A percentile compares a stretch with the other conserved stretches of the same genome.
phyloP scores from a whole-genome alignment of 1,140 invertebrate species.

The Brevipalpus yothersi region DNA sequence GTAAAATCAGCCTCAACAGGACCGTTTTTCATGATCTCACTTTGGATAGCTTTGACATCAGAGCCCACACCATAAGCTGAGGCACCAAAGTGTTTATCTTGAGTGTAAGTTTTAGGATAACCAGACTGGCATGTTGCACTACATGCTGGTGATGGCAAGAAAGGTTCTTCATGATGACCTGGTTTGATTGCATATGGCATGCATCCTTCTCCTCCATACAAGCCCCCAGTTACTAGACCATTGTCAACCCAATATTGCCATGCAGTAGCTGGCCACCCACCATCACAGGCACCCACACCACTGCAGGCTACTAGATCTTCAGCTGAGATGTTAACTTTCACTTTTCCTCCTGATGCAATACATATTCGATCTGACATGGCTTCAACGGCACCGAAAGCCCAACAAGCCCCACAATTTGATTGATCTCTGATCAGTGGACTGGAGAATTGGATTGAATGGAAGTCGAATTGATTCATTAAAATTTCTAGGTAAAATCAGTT shows the following conservation, averaged over 20 bases:
- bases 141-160: constrained; percentile 37
- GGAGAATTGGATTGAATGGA: constrained; percentile 52
- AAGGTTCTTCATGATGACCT: constrained; percentile 67
- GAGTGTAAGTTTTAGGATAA: constrained; percentile 26
- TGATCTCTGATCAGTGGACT: constrained; percentile 52
- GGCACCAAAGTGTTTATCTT: constrained; percentile 41
- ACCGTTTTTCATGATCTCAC: constrained; percentile 26
- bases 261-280: constrained; percentile 46
- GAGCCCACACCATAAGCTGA: constrained; percentile 20
- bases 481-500: too few species aligned
- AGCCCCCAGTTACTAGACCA: constrained; percentile 58
- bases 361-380: constrained; percentile 75
- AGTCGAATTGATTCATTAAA: constrained; percentile 34
- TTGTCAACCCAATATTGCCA: constrained; percentile 57
- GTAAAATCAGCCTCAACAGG: constrained; percentile 27
- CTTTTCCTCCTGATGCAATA: constrained; percentile 46
- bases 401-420: constrained; percentile 21
- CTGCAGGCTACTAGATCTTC: constrained; percentile 58
- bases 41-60: constrained; percentile 28
- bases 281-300: constrained; percentile 39
- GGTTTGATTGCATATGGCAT: constrained; percentile 54
- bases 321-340: constrained; percentile 49
- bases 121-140: constrained; percentile 28
- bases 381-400: constrained; percentile 77
- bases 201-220: constrained; percentile 42